Evolutionary conservation across 2,797 vertebrate species (phyloP).

Genomic region (Prionace glauca): DNA sequence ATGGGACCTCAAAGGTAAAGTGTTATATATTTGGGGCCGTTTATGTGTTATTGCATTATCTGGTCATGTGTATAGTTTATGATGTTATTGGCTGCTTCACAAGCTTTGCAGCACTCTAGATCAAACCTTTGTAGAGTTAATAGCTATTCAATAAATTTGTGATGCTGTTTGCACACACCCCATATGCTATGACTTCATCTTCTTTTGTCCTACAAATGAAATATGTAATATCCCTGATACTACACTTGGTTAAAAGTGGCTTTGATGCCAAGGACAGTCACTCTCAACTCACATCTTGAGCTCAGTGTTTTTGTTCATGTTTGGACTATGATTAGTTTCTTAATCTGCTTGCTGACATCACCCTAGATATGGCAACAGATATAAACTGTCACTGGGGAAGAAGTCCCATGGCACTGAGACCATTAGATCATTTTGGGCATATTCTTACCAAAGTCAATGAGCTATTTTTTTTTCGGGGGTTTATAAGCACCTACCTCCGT

Average conservation of each 20-base stretch:
- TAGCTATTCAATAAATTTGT: too few species aligned
- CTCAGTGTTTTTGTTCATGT: not conserved
- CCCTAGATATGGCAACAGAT: too few species aligned
- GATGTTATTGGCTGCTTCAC: too few species aligned
- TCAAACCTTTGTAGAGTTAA: too few species aligned
- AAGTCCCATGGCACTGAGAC: not conserved
- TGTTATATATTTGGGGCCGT: too few species aligned
- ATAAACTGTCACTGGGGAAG: not conserved
- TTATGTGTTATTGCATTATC: too few species aligned
- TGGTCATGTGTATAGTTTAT: too few species aligned
- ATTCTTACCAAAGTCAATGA: not conserved
- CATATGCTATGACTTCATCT: not conserved
- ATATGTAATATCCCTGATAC: not conserved
- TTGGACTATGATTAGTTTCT: not conserved
- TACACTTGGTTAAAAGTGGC: not conserved
- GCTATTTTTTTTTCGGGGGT: too few species aligned
- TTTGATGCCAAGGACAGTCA: not conserved
- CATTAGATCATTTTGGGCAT: not conserved
- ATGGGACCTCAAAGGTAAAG: too few species aligned
- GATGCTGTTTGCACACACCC: too few species aligned
- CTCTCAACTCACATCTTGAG: not conserved
- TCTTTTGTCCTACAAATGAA: not conserved
- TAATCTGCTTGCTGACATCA: not conserved
- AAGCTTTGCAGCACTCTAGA: too few species aligned
- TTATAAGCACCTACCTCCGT: too few species aligned